Evolutionary conservation across 2,888 invertebrate species (phyloP).

Genomic region (Synergus umbraculus): DNA sequence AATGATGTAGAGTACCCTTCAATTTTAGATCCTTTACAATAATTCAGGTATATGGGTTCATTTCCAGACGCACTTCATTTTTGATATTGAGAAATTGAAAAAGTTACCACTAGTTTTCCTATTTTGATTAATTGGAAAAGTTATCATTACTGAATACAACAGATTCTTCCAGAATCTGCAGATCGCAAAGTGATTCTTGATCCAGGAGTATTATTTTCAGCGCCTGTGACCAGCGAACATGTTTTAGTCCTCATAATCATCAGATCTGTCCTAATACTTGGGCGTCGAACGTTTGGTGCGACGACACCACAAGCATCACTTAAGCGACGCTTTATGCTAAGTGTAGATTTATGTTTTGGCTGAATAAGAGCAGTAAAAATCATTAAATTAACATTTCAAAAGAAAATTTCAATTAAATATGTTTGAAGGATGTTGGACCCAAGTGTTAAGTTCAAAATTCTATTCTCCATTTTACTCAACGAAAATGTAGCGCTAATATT

Average conservation of each 20-base stretch:
- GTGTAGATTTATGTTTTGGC: slow-evolving; percentile 79
- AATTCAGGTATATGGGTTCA: background rate
- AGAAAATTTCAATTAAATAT: background rate
- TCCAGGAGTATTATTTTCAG: slow-evolving; percentile 75
- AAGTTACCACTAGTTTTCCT: slow-evolving; percentile 37
- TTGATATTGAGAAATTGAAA: slow-evolving; percentile 59
- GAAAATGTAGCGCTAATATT: too few relatives aligned
- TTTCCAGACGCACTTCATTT: background rate
- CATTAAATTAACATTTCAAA: background rate
- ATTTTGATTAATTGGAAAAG: background rate
- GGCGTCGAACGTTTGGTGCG: slow-evolving; percentile 91
- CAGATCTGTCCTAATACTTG: slow-evolving; percentile 92
- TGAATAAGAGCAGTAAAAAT: slow-evolving; percentile 51
- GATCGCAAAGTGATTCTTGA: slow-evolving; percentile 70
- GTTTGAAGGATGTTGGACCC: too few relatives aligned
- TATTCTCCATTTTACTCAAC: too few relatives aligned
- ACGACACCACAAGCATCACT: slow-evolving; percentile 94
- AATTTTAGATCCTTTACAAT: background rate
- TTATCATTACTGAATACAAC: slow-evolving; percentile 67
- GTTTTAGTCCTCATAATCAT: slow-evolving; percentile 93
- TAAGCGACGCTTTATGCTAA: slow-evolving; percentile 89
- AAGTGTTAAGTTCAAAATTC: too few relatives aligned
- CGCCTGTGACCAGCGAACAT: slow-evolving; percentile 84
- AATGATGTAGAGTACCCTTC: background rate
- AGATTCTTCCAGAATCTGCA: slow-evolving; percentile 64